Percentiles rank a stretch among this genome's conserved stretches.
These are phyloP conservation scores for Gadus macrocephalus DNA, from an alignment of 2,113 vertebrate genomes.

Conservation along the genomic window DNA sequence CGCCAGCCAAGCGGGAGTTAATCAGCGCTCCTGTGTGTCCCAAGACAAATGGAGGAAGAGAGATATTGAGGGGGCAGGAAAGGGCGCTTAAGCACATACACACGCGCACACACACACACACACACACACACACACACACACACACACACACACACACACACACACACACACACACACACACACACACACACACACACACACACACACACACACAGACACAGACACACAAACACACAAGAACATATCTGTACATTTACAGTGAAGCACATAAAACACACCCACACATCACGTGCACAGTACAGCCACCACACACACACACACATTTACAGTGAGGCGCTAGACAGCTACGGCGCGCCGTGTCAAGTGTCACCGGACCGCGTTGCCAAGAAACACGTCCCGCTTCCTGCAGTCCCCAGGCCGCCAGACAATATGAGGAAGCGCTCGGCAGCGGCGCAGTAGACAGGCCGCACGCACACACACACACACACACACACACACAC, in stretches of 20 bases:
- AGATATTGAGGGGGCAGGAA: constrained; percentile 54
- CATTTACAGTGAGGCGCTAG: constrained; percentile 37
- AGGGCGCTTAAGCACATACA: constrained; percentile 21
- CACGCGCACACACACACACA: background rate
- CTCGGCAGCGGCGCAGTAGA: constrained; percentile 14
- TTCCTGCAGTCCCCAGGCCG: constrained; percentile 47
- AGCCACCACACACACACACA: constrained; percentile 10
- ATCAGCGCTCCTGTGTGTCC: constrained; percentile 41
- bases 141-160: no score
- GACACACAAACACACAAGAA: no score
- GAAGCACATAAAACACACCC: no score
- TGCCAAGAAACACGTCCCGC: constrained; percentile 60
- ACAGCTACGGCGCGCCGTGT: constrained; percentile 39
- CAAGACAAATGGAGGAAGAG: constrained; percentile 65
- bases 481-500: background rate
- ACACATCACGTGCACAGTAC: no score
- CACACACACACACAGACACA: no score
- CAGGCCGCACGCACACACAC: background rate
- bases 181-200: no score
- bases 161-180: no score
- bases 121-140: no score
- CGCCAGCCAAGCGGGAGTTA: constrained; percentile 27
- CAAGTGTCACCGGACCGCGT: constrained; percentile 51
- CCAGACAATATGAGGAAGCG: constrained; percentile 68
- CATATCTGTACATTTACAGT: no score